Evolutionary conservation across 2,797 vertebrate genomes (phyloP), one percentile per base, ranked within the genome.

Genomic region (Enteromius anoplus): DNA sequence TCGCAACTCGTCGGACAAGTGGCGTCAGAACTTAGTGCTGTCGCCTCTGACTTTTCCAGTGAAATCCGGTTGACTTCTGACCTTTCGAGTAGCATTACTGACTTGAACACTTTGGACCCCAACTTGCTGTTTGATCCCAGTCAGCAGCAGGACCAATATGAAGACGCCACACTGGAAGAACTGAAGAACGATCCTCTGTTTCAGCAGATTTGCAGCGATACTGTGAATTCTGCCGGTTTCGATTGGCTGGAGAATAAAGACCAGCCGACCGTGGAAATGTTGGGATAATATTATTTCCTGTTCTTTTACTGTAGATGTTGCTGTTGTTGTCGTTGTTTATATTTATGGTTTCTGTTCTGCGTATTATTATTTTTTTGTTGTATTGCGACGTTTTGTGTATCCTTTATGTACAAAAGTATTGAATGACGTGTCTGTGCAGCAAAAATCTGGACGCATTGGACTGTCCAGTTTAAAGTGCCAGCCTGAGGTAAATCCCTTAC

Each of bases 161-260:
- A 99, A 93, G 98, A 98, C 92, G 95, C 98, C 73, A 97, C 97
- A 95, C 97, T 99, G 97, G 98, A 99, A 94, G 98, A 99, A 92
- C 94, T 99, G 90, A 99, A 99, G 94, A 99, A 99, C 45, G 98
- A 99, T 93, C 97, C 98, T 58, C 96, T 99, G 87, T 99, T 99
- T 95, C 98, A 99, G 93, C 98, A 99, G 92, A 99, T 99, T 93
- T 99, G 98, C 95, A 98, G 95, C 91, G 98, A 99, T 93, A 98
- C 98, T 91, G 97, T 98, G 93, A 98, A 95, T 94, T 94, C 97
- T 83, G 93, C 95, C 84, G 96, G 97, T 92, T 99, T 99, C 90
- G 98, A 99, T 90, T 99, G 98, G 98, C 96, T 99, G 93, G 98
- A 99, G 92, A 99, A 97, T 95, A 99, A 99, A 95, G 98, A 99